Evolutionary conservation across 2,797 vertebrate genomes (phyloP).

Genomic region (Allobates femoralis): DNA sequence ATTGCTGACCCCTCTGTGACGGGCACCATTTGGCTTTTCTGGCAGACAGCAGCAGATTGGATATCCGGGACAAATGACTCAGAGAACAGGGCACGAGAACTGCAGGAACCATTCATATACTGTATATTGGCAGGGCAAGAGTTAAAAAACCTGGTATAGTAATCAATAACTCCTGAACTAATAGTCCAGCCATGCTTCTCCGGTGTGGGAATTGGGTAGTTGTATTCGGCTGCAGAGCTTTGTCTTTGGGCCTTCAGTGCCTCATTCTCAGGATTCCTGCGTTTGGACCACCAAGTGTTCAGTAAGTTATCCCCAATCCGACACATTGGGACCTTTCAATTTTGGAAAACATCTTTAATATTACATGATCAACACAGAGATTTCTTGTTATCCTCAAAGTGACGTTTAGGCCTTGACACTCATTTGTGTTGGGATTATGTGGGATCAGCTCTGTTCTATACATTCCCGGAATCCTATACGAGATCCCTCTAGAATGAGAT

Average conservation of each 20-base stretch:
- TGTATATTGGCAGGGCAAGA: background rate
- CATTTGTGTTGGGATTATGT: slow-evolving; percentile 15
- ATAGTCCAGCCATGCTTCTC: background rate
- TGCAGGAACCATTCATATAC: background rate
- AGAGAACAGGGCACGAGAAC: background rate
- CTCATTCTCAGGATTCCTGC: too few species aligned
- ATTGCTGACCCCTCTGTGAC: slow-evolving; percentile 20
- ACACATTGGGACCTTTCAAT: too few species aligned
- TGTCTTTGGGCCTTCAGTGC: too few species aligned
- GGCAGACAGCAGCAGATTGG: slow-evolving; percentile 19
- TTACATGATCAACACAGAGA: too few species aligned
- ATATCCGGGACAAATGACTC: background rate
- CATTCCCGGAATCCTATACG: background rate
- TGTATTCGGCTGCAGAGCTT: too few species aligned
- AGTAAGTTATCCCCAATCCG: too few species aligned
- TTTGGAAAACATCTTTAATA: too few species aligned
- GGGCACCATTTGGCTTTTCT: background rate
- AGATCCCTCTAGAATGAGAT: background rate
- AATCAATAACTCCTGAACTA: background rate
- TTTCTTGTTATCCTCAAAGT: too few species aligned
- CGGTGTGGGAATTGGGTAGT: too few species aligned
- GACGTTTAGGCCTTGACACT: slow-evolving; percentile 6
- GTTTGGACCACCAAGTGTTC: too few species aligned
- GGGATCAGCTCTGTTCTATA: background rate
- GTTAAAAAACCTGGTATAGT: background rate